phyloP scores from a whole-genome alignment of 2,888 invertebrate genomes.

The Drosophila anomelani region DNA sequence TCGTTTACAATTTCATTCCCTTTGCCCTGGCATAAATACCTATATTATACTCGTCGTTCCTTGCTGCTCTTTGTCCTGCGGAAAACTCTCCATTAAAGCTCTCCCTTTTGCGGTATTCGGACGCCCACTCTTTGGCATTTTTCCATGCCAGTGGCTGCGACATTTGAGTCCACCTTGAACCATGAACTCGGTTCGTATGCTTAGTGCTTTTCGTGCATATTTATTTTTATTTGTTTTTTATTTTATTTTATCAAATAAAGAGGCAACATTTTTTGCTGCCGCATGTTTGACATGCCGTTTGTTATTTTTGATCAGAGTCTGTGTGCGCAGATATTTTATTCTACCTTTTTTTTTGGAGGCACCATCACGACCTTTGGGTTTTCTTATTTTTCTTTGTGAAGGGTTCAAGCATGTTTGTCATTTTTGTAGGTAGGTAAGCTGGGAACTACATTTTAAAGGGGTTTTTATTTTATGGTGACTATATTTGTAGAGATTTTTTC shows the following conservation, averaged over 20 bases:
- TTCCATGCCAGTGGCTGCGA: slow-evolving; percentile 58
- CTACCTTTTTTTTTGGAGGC: slow-evolving; percentile 18
- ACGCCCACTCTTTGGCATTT: slow-evolving; percentile 38
- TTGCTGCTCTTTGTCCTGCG: slow-evolving; percentile 10
- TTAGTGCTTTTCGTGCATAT: slow-evolving; percentile 18
- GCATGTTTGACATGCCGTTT: slow-evolving; percentile 70
- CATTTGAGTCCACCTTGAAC: slow-evolving; percentile 48
- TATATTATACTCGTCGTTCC: slow-evolving; percentile 9
- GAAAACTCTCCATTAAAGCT: slow-evolving; percentile 32
- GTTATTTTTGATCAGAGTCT: slow-evolving; percentile 67
- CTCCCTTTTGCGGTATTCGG: neutral
- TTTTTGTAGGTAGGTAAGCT: slow-evolving; percentile 14
- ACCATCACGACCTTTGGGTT: slow-evolving; percentile 23
- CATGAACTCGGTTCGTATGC: slow-evolving; percentile 20
- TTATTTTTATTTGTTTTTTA: slow-evolving; percentile 9
- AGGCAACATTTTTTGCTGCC: slow-evolving; percentile 48
- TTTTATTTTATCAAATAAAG: slow-evolving; percentile 53
- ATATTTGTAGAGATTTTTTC: neutral
- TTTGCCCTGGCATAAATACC: slow-evolving; percentile 5
- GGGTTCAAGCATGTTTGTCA: slow-evolving; percentile 51
- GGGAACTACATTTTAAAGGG: slow-evolving; percentile 3
- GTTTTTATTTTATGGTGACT: neutral
- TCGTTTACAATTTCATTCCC: slow-evolving; percentile 23
- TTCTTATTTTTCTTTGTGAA: slow-evolving; percentile 11
- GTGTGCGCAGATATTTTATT: slow-evolving; percentile 49